Base-by-base conservation (phyloP, 2,797 vertebrate genomes). In the Phrynocephalus vlangalii region DNA sequence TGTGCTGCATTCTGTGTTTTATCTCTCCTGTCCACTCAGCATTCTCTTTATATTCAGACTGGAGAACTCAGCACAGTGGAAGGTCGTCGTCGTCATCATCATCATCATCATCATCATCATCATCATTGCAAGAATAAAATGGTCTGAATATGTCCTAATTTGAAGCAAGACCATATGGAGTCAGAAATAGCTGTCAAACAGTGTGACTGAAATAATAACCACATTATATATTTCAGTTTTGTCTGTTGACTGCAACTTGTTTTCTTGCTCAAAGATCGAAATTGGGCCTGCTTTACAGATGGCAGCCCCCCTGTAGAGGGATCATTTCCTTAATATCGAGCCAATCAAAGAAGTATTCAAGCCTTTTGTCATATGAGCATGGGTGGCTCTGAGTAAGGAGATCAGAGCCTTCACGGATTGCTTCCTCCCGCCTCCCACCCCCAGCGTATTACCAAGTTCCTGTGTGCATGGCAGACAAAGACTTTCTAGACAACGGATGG, bases 281-380 rank as follows among this genome's bases (percentile, higher is more conserved):
- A 88, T 95, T 94, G 92, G 91, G 95, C 94, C 93, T 94, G 94
- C 70, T 87, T 92, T 60, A 9, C 94, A 95, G 93, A 95, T 95
- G 96, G 93, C 95, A 96, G 95, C 94, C 95, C 96, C 94, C 96
- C 96, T 50, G 92, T 93, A 95, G 96, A 88, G 93, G 95, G 92
- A 92, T 28, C 85, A 95, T 96, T 96, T 95, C 94, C 95, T 96
- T 96, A 96, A 95, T 95, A 96, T 93, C 91, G 91, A 96, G 96
- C 95, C 95, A 96, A 96, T 96, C 97, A 96, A 96, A 96, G 95
- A 95, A 90, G 94, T 86, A 96, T 96, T 97, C 96, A 96, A 93
- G 92, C 93, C 91, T 70, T 93, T 96, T 95, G 94, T 96, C 94
- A 93, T 94, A 91, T 91, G 92, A 87, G 90, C 2, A 2, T 48